phyloP scores from a whole-genome alignment of 2,888 invertebrate species.

The Eilema griseolum region DNA sequence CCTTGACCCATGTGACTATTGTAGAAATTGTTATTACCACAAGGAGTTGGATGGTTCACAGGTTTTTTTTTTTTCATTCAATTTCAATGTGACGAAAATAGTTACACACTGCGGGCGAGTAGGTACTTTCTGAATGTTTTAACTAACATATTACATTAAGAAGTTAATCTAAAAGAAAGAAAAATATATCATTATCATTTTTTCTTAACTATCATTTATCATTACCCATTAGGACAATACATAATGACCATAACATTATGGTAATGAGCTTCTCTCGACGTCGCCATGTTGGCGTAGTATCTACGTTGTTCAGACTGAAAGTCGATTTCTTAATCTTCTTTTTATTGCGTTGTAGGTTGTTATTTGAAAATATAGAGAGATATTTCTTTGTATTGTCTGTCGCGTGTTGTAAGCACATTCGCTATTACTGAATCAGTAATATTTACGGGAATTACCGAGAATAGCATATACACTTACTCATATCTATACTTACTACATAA shows the following conservation, averaged over 20 bases:
- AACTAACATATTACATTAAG: not conserved
- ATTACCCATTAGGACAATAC: not conserved
- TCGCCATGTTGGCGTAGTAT: not conserved
- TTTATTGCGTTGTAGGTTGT: not conserved
- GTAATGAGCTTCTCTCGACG: slow-evolving; percentile 1
- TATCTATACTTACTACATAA: too few relatives aligned
- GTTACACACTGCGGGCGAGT: too few relatives aligned
- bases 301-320: not conserved
- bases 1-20: too few relatives aligned
- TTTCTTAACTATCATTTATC: not conserved
- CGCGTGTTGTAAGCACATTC: not conserved
- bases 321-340: not conserved
- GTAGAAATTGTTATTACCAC: too few relatives aligned
- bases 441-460: too few relatives aligned
- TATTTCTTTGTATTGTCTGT: not conserved
- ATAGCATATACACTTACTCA: too few relatives aligned
- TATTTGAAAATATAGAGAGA: not conserved
- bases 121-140: not conserved
- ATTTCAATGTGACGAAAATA: too few relatives aligned
- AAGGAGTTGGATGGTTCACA: too few relatives aligned
- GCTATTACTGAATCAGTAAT: not conserved
- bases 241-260: slow-evolving; percentile 6
- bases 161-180: not conserved
- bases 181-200: not conserved
- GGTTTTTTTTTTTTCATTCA: too few relatives aligned